Base-by-base conservation (phyloP, 2,797 vertebrate genomes). In the Podarcis lilfordi region DNA sequence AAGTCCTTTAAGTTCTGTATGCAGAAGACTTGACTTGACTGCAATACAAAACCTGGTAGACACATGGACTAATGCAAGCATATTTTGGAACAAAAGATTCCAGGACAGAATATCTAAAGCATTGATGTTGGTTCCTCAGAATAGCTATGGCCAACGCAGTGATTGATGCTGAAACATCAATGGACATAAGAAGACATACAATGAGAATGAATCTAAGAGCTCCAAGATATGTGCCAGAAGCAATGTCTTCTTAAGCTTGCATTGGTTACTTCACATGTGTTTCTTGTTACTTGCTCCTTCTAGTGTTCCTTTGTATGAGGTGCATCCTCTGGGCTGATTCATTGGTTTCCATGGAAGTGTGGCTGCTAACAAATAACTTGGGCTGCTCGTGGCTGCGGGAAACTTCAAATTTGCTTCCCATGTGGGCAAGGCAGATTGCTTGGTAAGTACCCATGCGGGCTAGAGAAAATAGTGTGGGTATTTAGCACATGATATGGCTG, bases 241-340 rank as follows among this genome's bases (percentile, higher is more conserved):
- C 80, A 32, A 37, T 59, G 29, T 45, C 69, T 45, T 74, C 50
- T 50, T 85, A 80, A 80, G 9, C 66, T 64, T 80, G 27, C 4
- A 75, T 23, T 85, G n/a, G 27, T 75, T 80, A 37, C 43, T 75
- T 9, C 69, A 40, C 77, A 85, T 85, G 29, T 89, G 76, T 89
- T 72, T 80, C 40, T 85, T 81, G 59, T 80, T 85, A 85, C 66
- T 85, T 89, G 45, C 64, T 43, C 78, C 25, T 75, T 80, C 74
- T 19, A 83, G 45, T 37, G 37, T 83, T 88, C 37, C 27, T 1
- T 55, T 85, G n/a, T 80, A 80, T 80, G 25, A 82, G 11, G 71
- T 66, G 40, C 29, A 45, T 84, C 87, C 79, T 45, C 25, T 81
- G 79, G 69, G 29, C 19, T 87, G 37, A 87, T 64, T 87, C 69